A percentile compares a stretch with the other conserved stretches of the same genome.
Conservation (phyloP, 2,797 vertebrate genomes). For the Takifugu ocellatus region DNA sequence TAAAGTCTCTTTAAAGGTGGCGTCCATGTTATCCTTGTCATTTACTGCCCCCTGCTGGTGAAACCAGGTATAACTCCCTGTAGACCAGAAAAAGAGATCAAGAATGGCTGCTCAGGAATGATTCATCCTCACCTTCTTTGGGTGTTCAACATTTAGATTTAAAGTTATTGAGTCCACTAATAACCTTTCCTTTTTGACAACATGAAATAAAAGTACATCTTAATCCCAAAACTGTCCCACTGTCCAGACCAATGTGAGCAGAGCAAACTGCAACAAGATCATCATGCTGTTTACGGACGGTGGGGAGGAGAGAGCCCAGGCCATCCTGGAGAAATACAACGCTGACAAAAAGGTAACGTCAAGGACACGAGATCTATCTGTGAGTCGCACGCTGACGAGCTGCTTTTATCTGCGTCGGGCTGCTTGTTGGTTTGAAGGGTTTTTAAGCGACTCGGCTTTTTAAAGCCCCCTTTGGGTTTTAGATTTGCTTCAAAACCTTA, state of each 20-base stretch:
- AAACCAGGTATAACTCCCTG: background rate
- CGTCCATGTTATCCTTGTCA: slow-evolving; percentile 27
- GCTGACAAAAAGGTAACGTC: slow-evolving; percentile 86
- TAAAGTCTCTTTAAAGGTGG: slow-evolving; percentile 11
- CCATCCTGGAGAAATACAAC: slow-evolving; percentile 91
- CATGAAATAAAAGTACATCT: background rate
- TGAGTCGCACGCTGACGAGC: background rate
- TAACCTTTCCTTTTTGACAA: too few relatives aligned
- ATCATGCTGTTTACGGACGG: slow-evolving; percentile 99
- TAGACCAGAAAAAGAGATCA: background rate
- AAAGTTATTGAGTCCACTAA: too few relatives aligned
- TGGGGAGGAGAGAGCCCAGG: slow-evolving; percentile 93
- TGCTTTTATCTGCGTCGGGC: slow-evolving; percentile 22
- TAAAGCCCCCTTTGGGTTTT: slow-evolving; percentile 35
- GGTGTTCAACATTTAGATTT: too few relatives aligned
- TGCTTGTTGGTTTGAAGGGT: slow-evolving; percentile 3
- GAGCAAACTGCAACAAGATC: slow-evolving; percentile 99
- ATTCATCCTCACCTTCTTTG: too few relatives aligned
- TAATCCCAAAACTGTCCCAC: slow-evolving; percentile 8
- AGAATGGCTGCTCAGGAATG: too few relatives aligned
- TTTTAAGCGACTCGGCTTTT: slow-evolving; percentile 42
- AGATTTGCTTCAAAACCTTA: slow-evolving; percentile 28
- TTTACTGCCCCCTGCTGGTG: slow-evolving; percentile 74
- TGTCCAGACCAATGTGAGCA: slow-evolving; percentile 83
- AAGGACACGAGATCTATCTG: background rate